These are phyloP conservation scores for Emydura subglobosa DNA, from an alignment of 2,113 vertebrate species.

Conservation along the genomic window DNA sequence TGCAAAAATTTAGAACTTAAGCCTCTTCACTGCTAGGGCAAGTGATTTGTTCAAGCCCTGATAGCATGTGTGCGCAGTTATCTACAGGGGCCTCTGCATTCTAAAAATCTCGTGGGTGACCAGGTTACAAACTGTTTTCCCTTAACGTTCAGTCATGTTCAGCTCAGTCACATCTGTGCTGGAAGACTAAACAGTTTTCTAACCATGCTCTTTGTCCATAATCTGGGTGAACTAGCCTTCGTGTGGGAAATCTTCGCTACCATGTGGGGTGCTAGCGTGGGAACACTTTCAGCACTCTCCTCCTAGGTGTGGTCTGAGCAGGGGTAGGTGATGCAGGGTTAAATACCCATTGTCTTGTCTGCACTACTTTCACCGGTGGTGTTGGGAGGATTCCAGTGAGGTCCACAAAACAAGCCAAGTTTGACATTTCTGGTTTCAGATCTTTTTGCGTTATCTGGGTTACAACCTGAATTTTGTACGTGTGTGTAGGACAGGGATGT, in stretches of 20 bases:
- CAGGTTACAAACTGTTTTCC: neutral
- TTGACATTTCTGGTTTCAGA: neutral
- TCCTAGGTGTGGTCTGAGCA: neutral
- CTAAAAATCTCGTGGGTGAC: neutral
- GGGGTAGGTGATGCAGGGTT: neutral
- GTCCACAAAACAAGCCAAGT: neutral
- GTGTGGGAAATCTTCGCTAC: neutral
- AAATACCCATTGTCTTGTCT: neutral
- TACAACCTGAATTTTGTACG: neutral
- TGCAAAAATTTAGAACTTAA: neutral
- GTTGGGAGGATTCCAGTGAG: neutral
- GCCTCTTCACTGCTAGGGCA: rapidly evolving
- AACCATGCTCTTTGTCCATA: neutral
- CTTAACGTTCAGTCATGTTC: neutral
- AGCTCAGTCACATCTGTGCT: neutral
- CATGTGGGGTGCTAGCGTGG: neutral
- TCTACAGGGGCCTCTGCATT: neutral
- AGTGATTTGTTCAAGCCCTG: neutral
- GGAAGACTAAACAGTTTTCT: neutral
- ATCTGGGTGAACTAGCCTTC: neutral
- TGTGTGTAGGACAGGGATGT: rapidly evolving
- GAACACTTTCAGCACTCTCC: neutral
- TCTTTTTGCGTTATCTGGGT: neutral
- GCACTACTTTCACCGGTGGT: neutral
- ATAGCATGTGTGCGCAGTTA: neutral